Percentiles rank a stretch among this genome's conserved stretches.
phyloP scores from a whole-genome alignment of 2,888 invertebrate species.

The Synanthedon formicaeformis region DNA sequence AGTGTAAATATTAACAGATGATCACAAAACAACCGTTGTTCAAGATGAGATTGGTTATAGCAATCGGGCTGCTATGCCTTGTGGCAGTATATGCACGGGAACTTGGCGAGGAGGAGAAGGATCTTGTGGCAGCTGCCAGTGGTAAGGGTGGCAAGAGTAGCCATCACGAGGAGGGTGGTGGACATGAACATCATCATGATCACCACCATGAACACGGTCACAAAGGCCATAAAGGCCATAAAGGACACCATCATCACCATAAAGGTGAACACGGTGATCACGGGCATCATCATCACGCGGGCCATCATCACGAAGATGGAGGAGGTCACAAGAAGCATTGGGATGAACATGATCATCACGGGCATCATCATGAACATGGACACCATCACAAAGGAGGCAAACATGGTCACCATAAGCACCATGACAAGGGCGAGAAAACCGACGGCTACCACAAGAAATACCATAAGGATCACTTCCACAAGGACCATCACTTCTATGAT shows the following conservation, averaged over 20 bases:
- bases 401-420: conserved; percentile 56
- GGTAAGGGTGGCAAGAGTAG: conserved; percentile 27
- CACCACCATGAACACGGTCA: conserved; percentile 58
- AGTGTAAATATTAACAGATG: conserved; percentile 23
- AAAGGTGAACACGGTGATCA: conserved; percentile 57
- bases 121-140: conserved; percentile 54
- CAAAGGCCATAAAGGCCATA: conserved; percentile 57
- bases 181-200: conserved; percentile 52
- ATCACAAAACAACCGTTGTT: conserved; percentile 30
- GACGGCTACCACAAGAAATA: conserved; percentile 63
- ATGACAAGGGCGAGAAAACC: conserved; percentile 56
- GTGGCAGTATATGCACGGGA: conserved; percentile 49
- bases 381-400: conserved; percentile 61
- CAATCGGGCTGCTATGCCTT: conserved; percentile 47
- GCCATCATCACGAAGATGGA: conserved; percentile 54
- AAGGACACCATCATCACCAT: conserved; percentile 61
- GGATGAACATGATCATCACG: conserved; percentile 56
- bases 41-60: conserved; percentile 54
- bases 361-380: conserved; percentile 55
- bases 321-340: conserved; percentile 57
- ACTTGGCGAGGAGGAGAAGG: conserved; percentile 45
- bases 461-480: conserved; percentile 60
- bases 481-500: conserved; percentile 64
- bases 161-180: conserved; percentile 54
- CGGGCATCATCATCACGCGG: conserved; percentile 54